phyloP scores from a whole-genome alignment of 2,113 vertebrate genomes.

The Pelusios castaneus region DNA sequence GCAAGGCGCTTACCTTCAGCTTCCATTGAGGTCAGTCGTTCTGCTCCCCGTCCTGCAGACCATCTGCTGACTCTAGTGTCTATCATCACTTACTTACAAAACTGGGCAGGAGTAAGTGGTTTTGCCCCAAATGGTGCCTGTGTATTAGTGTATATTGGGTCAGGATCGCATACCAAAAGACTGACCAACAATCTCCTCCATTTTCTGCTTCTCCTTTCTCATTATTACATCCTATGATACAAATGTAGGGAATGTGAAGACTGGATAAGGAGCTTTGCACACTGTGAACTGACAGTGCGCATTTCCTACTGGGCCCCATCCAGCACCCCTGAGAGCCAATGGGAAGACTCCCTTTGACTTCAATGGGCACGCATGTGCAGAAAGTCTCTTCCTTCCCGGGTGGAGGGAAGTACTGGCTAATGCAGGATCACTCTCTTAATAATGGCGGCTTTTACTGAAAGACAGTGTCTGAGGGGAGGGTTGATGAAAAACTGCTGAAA shows the following conservation, averaged over 20 bases:
- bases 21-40: background rate
- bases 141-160: fast-evolving
- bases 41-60: background rate
- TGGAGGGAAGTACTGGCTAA: fast-evolving
- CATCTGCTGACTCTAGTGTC: background rate
- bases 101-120: background rate
- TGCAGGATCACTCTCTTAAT: background rate
- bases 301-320: background rate
- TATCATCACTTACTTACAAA: background rate
- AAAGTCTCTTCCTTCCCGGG: background rate
- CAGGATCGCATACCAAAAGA: background rate
- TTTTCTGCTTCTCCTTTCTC: background rate
- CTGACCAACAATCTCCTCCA: background rate
- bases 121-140: background rate
- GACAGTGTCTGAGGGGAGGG: slow-evolving; percentile 18
- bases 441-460: background rate
- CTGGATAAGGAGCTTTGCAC: background rate
- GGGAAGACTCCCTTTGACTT: background rate
- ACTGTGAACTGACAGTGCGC: background rate
- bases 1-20: background rate
- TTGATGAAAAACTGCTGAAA: slow-evolving; percentile 63
- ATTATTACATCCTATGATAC: fast-evolving
- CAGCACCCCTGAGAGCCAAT: background rate
- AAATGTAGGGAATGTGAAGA: background rate
- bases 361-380: background rate